These are phyloP conservation scores for Oxystoma pomonae DNA, from an alignment of 2,888 invertebrate genomes.

Conservation along the genomic window DNA sequence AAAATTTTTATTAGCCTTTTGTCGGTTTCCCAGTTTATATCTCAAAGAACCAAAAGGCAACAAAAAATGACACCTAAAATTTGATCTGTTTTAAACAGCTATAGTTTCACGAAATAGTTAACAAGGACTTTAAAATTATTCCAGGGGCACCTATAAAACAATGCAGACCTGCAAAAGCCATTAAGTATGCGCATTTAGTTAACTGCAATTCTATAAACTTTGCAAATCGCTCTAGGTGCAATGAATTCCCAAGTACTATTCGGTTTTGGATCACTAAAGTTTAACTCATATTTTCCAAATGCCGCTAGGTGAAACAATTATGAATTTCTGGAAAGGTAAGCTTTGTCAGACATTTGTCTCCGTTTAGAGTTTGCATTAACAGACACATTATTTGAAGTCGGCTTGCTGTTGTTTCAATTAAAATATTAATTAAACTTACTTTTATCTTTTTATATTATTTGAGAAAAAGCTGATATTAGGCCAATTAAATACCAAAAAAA, in stretches of 20 bases:
- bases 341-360: too few relatives aligned
- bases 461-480: too few relatives aligned
- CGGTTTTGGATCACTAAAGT: neutral
- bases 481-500: too few relatives aligned
- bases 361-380: too few relatives aligned
- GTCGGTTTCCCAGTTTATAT: neutral
- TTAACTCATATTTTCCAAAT: neutral
- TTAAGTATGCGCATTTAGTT: conserved; percentile 6
- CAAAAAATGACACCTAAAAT: neutral
- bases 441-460: too few relatives aligned
- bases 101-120: neutral
- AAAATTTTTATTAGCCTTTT: neutral
- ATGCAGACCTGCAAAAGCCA: neutral
- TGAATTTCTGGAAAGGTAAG: too few relatives aligned
- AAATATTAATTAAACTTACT: too few relatives aligned
- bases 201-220: conserved; percentile 4
- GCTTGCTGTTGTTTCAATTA: too few relatives aligned
- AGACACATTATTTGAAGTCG: too few relatives aligned
- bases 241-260: conserved; percentile 6
- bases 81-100: neutral
- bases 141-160: neutral
- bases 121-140: too few relatives aligned
- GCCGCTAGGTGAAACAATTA: neutral
- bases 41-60: neutral
- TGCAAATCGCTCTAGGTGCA: neutral